A percentile compares a stretch with the other conserved stretches of the same genome.
Evolutionary conservation across 2,888 invertebrate genomes (phyloP).

Genomic region (Noctua comes): DNA sequence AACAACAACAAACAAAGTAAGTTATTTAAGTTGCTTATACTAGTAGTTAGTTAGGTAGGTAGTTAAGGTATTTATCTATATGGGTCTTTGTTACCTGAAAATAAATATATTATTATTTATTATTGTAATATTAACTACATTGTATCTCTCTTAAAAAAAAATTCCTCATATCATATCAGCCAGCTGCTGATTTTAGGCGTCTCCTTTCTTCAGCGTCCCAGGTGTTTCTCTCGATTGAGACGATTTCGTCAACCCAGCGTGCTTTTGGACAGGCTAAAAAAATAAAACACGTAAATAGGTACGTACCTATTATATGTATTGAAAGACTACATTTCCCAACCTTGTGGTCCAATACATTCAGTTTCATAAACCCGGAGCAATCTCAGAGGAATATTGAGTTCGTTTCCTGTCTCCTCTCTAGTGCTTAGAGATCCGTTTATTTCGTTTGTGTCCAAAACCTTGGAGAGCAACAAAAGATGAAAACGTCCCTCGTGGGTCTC

Average conservation of each 20-base stretch:
- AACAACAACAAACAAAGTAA: no score
- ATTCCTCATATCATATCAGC: neutral
- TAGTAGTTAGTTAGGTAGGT: no score
- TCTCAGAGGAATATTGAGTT: neutral
- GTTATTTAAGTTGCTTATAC: no score
- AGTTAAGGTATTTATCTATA: no score
- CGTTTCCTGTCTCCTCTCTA: neutral
- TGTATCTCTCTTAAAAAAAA: neutral
- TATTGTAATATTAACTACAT: no score
- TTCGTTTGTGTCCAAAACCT: slow-evolving; percentile 1
- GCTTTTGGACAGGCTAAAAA: neutral
- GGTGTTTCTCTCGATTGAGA: neutral
- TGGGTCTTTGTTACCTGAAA: no score
- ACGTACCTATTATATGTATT: neutral
- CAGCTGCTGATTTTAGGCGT: neutral
- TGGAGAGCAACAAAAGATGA: neutral
- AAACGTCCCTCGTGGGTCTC: neutral
- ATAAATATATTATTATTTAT: no score
- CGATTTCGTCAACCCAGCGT: neutral
- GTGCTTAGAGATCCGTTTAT: neutral
- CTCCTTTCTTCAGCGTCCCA: neutral
- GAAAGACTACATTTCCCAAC: neutral
- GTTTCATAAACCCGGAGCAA: slow-evolving; percentile 1
- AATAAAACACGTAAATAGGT: neutral
- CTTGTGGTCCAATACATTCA: neutral